phyloP scores from a whole-genome alignment of 2,797 vertebrate genomes.

The Petrocephalus schoutedeni region DNA sequence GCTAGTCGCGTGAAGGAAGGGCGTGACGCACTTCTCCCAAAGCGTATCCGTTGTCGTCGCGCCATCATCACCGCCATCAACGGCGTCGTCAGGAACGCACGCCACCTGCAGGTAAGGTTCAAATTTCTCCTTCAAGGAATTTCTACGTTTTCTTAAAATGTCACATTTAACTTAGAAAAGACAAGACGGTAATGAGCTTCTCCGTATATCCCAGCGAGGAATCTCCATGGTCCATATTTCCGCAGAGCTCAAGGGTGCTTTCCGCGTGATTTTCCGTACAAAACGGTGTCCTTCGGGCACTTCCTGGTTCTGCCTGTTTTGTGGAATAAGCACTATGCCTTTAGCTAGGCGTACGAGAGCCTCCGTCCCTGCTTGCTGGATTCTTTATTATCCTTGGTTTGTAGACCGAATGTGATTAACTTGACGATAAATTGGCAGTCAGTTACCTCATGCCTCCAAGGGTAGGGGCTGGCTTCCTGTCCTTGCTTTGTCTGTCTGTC shows the following conservation, averaged over 20 bases:
- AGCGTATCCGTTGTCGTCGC: neutral
- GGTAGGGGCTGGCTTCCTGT: neutral
- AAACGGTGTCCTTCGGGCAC: neutral
- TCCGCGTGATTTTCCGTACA: slow-evolving; percentile 26
- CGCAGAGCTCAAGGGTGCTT: slow-evolving; percentile 38
- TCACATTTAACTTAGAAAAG: slow-evolving; percentile 1
- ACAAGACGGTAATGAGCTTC: neutral
- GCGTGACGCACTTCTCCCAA: neutral
- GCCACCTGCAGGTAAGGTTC: neutral
- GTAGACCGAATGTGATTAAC: neutral
- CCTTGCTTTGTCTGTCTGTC: neutral
- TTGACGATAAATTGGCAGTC: neutral
- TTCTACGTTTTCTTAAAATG: slow-evolving; percentile 11
- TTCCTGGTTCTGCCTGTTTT: neutral
- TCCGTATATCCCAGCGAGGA: slow-evolving; percentile 22
- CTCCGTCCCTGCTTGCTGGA: neutral
- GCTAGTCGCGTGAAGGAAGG: neutral
- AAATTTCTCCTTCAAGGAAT: neutral
- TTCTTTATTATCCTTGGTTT: neutral
- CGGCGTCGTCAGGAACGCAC: neutral
- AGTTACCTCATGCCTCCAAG: neutral
- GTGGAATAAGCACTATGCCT: neutral
- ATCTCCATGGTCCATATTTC: neutral
- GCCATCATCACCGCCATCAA: neutral
- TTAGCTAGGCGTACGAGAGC: neutral